Base-by-base conservation (phyloP, 2,797 vertebrate species). In the Poecilia wingei region DNA sequence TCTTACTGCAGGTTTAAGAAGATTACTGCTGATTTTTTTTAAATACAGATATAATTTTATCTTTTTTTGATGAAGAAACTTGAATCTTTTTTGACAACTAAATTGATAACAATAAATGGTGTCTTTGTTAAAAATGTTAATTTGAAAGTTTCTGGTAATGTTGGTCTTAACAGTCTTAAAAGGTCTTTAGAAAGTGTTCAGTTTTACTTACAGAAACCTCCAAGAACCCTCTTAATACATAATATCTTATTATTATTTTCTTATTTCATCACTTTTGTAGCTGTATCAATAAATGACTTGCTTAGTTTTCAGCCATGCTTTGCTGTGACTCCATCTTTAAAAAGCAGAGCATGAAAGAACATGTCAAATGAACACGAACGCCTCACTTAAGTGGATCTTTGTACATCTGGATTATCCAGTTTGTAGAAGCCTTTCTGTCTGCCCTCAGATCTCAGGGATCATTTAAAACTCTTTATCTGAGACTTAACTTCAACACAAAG, bases 381-480 rank as follows among this genome's bases (percentile, higher is more conserved):
- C 80, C 47, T 85, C 59, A 28, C 64, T 55, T 76, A 78, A 88
- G 78, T 86, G 81, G 79, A 70, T 85, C 79, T 82, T 82, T 83
- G 84, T 84, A 78, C 79, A 82, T 82, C 64, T 80, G 80, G 79
- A 79, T 82, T 61, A 47, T 57, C 72, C 79, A 7, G 55, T 83
- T 74, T 86, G 47, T 51, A 51, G 77, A 75, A 77, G 80, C 84
- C 74, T 74, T 25, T 51, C 49, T 76, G 70, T 82, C 75, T 82
- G 7, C 28, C 13, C 79, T 91, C 75, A 84, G 88, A 92, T 87
- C 72, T 73, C 49, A 28, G 69, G 76, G 79, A 83, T 93, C 80
- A 79, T 55, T 79, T 89, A 77, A 76, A 80, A 77, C 82, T 84
- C 57, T 86, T 91, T 88, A 88, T 94, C 87, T 79, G 76, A 83